These are phyloP conservation scores for Sminthurinus aureus DNA, from an alignment of 2,888 invertebrate genomes.

Conservation along the genomic window DNA sequence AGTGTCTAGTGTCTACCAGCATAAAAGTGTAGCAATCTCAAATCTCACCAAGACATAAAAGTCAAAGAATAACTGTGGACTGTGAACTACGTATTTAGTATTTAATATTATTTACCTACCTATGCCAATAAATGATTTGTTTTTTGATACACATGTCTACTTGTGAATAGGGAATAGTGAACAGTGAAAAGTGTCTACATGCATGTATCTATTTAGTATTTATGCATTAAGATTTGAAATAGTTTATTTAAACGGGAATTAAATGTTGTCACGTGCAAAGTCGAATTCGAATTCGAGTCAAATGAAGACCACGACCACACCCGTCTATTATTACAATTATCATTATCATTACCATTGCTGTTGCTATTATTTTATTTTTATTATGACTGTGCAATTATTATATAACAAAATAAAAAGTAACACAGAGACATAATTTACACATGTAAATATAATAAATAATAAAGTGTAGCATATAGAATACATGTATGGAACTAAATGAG, in stretches of 20 bases:
- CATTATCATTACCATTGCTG: not conserved
- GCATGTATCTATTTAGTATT: not conserved
- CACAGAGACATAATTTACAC: not conserved
- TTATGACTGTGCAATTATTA: not conserved
- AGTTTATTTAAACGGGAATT: not conserved
- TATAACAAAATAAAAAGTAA: constrained; percentile 11
- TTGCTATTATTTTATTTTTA: too few species aligned
- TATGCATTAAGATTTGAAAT: not conserved
- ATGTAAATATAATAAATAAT: too few species aligned
- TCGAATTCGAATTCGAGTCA: not conserved
- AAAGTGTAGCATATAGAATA: too few species aligned
- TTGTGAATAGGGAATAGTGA: too few species aligned
- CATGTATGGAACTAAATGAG: too few species aligned
- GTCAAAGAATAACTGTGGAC: not conserved
- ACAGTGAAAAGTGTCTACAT: too few species aligned
- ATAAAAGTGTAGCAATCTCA: not conserved
- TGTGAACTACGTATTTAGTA: not conserved
- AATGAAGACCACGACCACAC: constrained; percentile 33
- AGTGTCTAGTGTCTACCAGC: not conserved
- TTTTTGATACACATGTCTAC: too few species aligned
- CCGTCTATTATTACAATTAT: constrained; percentile 20
- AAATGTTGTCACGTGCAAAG: constrained; percentile 30
- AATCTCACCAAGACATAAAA: constrained; percentile 1
- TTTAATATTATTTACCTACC: too few species aligned
- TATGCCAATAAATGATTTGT: too few species aligned